These are phyloP conservation scores for Tolypeutes matacus DNA, from an alignment of 2,797 vertebrate species.

Conservation along the genomic window DNA sequence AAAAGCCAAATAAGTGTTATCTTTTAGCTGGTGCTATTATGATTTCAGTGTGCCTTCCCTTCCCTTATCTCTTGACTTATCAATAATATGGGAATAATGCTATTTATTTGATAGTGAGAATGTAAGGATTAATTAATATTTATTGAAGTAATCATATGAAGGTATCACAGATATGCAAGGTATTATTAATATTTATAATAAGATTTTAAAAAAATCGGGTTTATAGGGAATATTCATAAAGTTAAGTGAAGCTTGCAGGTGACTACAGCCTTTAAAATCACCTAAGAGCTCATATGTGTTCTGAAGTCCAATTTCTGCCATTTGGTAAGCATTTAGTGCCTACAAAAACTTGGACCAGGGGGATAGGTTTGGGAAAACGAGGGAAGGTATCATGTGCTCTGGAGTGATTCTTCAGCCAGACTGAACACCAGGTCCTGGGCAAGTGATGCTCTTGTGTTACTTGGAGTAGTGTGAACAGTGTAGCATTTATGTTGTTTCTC, in stretches of 20 bases:
- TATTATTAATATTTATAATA: conserved; percentile 44
- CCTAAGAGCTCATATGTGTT: not conserved
- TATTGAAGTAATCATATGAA: not conserved
- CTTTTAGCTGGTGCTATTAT: not conserved
- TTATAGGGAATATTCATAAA: not conserved
- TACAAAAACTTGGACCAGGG: not conserved
- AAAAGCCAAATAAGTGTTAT: conserved; percentile 25
- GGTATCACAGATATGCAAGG: not conserved
- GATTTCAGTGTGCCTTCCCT: not conserved
- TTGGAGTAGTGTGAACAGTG: not conserved
- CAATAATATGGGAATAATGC: not conserved
- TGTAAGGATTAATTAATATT: not conserved
- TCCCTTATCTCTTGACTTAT: not conserved
- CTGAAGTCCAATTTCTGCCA: not conserved
- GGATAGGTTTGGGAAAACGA: not conserved
- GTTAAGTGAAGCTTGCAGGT: conserved; percentile 37
- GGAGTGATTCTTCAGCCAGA: not conserved
- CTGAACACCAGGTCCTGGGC: not conserved
- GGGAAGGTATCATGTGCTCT: not conserved
- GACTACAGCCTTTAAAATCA: not conserved
- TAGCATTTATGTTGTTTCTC: not conserved
- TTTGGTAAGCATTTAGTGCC: not conserved
- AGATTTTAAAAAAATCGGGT: conserved; percentile 26
- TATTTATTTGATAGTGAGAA: not conserved
- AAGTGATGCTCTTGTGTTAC: not conserved